Evolutionary conservation across 1,140 invertebrate species (phyloP).

Genomic region (Choristoneura fumiferana): DNA sequence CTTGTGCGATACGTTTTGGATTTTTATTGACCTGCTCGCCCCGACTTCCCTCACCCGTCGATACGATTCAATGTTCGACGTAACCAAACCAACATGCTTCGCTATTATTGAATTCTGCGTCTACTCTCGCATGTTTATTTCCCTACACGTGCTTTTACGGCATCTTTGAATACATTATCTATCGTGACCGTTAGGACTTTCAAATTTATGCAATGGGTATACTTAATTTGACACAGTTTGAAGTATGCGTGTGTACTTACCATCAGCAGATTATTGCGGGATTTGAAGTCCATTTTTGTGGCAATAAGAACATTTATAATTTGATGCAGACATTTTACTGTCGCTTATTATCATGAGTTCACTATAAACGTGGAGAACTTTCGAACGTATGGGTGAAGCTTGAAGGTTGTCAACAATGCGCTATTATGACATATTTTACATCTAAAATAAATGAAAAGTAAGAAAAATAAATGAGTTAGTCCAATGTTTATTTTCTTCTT

Average conservation of each 20-base stretch:
- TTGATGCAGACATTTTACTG: not conserved
- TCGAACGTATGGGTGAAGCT: no score
- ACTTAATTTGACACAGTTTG: conserved; percentile 5
- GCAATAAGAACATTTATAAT: not conserved
- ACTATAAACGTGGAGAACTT: not conserved
- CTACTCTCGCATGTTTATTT: no score
- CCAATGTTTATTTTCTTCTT: no score
- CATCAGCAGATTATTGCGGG: not conserved
- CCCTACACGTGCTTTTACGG: no score
- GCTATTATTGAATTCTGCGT: no score
- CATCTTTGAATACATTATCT: no score
- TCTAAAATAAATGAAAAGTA: no score
- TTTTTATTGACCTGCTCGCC: conserved; percentile 30
- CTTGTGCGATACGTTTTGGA: conserved; percentile 29
- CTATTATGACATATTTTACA: no score
- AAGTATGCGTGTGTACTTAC: conserved; percentile 7
- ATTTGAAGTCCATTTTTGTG: not conserved
- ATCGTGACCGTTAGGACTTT: not conserved
- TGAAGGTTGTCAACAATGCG: no score
- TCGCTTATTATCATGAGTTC: not conserved
- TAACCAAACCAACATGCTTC: not conserved
- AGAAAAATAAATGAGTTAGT: no score
- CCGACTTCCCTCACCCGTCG: conserved; percentile 21
- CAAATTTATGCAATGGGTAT: not conserved
- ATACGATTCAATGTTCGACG: conserved; percentile 13